Percentiles rank a stretch among this genome's conserved stretches.
Conservation (phyloP, 2,113 vertebrate species). For the Ammodytes dubius region DNA sequence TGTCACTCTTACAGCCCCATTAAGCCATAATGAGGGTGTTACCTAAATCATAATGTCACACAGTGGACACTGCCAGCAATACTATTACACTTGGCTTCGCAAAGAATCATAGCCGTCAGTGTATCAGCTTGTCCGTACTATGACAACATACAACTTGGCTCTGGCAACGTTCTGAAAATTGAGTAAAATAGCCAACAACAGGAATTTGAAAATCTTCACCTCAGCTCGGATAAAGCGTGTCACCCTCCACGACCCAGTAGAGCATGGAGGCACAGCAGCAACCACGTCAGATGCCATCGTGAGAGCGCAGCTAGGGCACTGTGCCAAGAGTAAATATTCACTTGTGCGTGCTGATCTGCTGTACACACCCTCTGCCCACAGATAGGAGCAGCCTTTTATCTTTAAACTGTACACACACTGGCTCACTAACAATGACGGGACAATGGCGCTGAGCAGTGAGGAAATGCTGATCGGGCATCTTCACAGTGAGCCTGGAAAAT, state of each 20-base stretch:
- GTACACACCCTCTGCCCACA: slow-evolving; percentile 74
- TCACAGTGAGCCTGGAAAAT: not conserved
- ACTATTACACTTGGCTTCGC: slow-evolving; percentile 66
- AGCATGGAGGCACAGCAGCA: slow-evolving; percentile 20
- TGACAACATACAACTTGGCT: slow-evolving; percentile 13
- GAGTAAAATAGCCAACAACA: not conserved
- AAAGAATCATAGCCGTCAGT: slow-evolving; percentile 49
- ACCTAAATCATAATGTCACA: slow-evolving; percentile 66
- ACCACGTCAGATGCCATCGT: slow-evolving; percentile 52
- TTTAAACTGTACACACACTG: slow-evolving; percentile 48
- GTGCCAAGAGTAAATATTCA: slow-evolving; percentile 72
- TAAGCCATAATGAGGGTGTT: slow-evolving; percentile 74
- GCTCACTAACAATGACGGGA: slow-evolving; percentile 20
- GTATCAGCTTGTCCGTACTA: slow-evolving; percentile 28
- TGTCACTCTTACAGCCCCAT: slow-evolving; percentile 71
- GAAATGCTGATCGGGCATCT: slow-evolving; percentile 61
- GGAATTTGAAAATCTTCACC: slow-evolving; percentile 23
- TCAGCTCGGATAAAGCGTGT: slow-evolving; percentile 5
- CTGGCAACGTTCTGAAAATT: slow-evolving; percentile 15
- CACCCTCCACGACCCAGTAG: not conserved
- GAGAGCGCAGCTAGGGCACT: slow-evolving; percentile 58
- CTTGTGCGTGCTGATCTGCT: slow-evolving; percentile 68
- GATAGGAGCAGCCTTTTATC: slow-evolving; percentile 76
- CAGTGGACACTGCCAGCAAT: slow-evolving; percentile 61
- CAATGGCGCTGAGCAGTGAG: slow-evolving; percentile 1